Evolutionary conservation across 2,797 vertebrate species (phyloP).

Genomic region (Pyrocephalus nanus): DNA sequence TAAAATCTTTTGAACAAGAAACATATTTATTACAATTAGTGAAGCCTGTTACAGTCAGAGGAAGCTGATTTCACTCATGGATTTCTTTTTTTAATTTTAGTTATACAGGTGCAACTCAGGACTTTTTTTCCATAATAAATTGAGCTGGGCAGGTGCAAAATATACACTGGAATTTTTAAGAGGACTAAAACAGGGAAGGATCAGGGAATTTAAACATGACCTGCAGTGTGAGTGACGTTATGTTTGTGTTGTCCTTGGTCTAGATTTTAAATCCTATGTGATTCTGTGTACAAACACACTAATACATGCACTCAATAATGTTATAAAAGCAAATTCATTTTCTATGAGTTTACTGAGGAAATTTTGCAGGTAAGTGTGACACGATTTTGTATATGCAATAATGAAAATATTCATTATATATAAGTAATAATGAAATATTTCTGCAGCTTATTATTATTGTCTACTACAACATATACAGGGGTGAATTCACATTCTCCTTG

Average conservation of each 20-base stretch:
- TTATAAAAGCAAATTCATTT: neutral
- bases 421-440: neutral
- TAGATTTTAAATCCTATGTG: neutral
- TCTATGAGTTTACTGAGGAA: neutral
- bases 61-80: neutral
- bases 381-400: rapidly evolving
- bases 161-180: neutral
- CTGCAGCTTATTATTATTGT: neutral
- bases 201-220: neutral
- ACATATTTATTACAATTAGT: neutral
- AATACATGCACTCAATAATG: neutral
- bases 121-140: neutral
- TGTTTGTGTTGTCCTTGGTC: neutral
- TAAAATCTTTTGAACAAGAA: neutral
- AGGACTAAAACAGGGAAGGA: neutral
- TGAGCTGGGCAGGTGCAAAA: neutral
- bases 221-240: neutral
- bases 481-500: neutral
- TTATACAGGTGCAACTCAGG: neutral
- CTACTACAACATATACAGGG: neutral
- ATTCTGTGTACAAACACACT: neutral
- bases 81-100: neutral
- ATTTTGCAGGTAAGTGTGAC: neutral
- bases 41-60: neutral
- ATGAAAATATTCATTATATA: too few species aligned